Evolutionary conservation across 2,797 vertebrate genomes (phyloP).

Genomic region (Tachyglossus aculeatus): DNA sequence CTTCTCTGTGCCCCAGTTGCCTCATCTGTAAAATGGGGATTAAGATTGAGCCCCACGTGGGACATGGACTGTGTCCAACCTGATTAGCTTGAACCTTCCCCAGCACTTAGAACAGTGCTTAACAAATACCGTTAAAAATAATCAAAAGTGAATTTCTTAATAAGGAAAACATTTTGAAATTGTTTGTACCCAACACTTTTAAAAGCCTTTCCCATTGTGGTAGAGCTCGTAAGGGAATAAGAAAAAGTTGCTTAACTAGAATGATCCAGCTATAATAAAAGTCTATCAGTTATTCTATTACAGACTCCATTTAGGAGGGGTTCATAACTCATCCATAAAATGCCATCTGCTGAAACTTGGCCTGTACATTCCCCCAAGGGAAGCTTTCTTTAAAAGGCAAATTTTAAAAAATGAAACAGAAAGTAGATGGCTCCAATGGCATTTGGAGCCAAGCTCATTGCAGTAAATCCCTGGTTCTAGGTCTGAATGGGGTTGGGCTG

Average conservation of each 20-base stretch:
- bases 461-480: not conserved
- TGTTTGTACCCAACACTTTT: not conserved
- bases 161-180: slow-evolving; percentile 24
- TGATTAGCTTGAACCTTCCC: too few relatives aligned
- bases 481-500: not conserved
- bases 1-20: too few relatives aligned
- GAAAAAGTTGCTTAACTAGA: slow-evolving; percentile 8
- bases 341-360: slow-evolving; percentile 13
- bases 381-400: slow-evolving; percentile 22
- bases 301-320: slow-evolving; percentile 1
- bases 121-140: too few relatives aligned
- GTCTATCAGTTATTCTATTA: slow-evolving; percentile 8
- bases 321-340: slow-evolving; percentile 15
- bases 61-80: too few relatives aligned
- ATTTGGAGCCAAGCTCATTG: not conserved
- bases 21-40: too few relatives aligned
- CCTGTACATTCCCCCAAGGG: slow-evolving; percentile 1
- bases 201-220: not conserved
- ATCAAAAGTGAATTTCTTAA: slow-evolving; percentile 6
- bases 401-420: slow-evolving; percentile 20
- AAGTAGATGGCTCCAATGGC: not conserved
- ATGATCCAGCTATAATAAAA: not conserved
- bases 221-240: not conserved
- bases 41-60: too few relatives aligned
- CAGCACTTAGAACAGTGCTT: too few relatives aligned